Evolutionary conservation across 2,888 invertebrate species (phyloP), one percentile per base, ranked within the genome.

Genomic region (Drosophila neoperkinsi): DNA sequence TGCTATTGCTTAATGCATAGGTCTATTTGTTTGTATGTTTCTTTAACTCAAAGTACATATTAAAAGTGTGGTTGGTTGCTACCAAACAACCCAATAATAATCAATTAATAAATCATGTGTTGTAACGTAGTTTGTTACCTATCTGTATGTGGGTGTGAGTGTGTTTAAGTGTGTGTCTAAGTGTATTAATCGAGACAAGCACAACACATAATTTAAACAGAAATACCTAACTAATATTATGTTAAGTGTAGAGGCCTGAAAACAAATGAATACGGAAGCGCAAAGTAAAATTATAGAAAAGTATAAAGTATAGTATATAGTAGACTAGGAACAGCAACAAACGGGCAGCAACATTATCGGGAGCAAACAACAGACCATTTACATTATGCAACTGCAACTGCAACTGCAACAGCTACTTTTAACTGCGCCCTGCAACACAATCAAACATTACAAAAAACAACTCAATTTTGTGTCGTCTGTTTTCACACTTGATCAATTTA

Each of bases 1-100:
- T 50, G 55, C 81, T 79, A 79, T 64, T 70, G 33, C 67, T 56
- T 81, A 73, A 66, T 77, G 50, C 50, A 77, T 81, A 80, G 43
- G 59, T 63, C 63, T 79, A 73, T 71, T 80, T 78, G 50, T 55
- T 68, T 76, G 21, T 67, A 30, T 69, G 31, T 64, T 16, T 55
- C 11, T 18, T 65, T 38, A 41, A 49, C 57, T 80, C 67, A 71
- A 71, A 30, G 34, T 65, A 59, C n/a, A 52, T 58, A 46, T 59
- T 64, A 65, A 41, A 52, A 60, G 6, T 58, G n/a, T 46, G 28
- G 25, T 43, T 28, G 74, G 36, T 53, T 72, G 63, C 21, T 11
- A n/a, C 38, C 57, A 56, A 18, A 50, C 69, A 68, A 69, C 60
- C 43, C 46, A 69, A 78, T 67, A 67, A 76, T 46, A 16, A 66